These are phyloP conservation scores for Malurus elegans DNA, from an alignment of 2,113 vertebrate genomes.

Conservation along the genomic window DNA sequence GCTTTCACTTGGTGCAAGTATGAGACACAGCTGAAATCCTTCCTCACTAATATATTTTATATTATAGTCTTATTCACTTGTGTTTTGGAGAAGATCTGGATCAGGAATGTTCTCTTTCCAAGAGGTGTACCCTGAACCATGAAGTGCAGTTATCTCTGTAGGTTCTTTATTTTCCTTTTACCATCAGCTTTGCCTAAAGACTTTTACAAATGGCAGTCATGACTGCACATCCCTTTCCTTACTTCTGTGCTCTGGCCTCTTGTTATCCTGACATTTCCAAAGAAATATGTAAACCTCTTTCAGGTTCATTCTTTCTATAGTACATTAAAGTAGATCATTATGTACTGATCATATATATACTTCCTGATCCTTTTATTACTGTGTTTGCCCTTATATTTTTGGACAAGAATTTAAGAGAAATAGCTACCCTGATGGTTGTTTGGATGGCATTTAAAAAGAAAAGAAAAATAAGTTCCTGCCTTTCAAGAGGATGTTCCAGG, in stretches of 20 bases:
- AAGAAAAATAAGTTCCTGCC: not conserved
- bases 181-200: not conserved
- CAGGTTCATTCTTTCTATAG: not conserved
- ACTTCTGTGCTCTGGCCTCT: not conserved
- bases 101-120: not conserved
- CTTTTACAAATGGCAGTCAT: not conserved
- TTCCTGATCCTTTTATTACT: not conserved
- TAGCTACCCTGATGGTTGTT: not conserved
- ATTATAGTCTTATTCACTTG: not conserved
- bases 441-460: not conserved
- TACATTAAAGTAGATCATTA: not conserved
- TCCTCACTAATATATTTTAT: not conserved
- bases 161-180: not conserved
- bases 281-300: not conserved
- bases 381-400: not conserved
- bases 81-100: not conserved
- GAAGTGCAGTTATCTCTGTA: not conserved
- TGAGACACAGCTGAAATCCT: not conserved
- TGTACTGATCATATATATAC: not conserved
- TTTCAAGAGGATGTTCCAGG: not conserved
- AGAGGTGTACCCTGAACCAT: not conserved
- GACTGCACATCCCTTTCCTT: not conserved
- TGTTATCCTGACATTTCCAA: not conserved
- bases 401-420: not conserved
- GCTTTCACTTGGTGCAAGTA: not conserved